Conservation (phyloP, 2,888 invertebrate species). For the Spisula solida region DNA sequence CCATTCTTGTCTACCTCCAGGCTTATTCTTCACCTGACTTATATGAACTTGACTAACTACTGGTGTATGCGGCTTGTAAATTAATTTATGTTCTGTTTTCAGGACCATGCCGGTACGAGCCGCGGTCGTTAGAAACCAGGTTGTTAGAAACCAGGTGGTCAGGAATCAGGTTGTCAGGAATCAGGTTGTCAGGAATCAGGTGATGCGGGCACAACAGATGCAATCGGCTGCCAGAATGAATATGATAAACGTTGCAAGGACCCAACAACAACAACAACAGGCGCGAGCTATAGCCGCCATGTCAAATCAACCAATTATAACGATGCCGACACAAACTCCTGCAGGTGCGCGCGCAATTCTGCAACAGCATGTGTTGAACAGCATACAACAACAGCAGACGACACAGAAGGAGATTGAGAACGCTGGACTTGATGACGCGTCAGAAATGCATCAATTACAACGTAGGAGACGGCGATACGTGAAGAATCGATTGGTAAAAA, state of each 20-base stretch:
- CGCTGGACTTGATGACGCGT: constrained; percentile 34
- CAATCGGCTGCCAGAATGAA: constrained; percentile 33
- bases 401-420: constrained; percentile 18
- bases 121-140: constrained; percentile 36
- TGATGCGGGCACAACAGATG: constrained; percentile 33
- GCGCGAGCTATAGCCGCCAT: not conserved
- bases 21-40: no score
- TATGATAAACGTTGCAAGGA: constrained; percentile 33
- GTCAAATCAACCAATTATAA: not conserved
- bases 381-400: constrained; percentile 24
- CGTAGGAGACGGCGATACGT: constrained; percentile 13
- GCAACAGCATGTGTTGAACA: not conserved
- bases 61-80: no score
- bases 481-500: not conserved
- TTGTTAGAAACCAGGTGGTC: constrained; percentile 27
- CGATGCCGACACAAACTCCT: not conserved
- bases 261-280: constrained; percentile 27
- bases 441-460: constrained; percentile 9
- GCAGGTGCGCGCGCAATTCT: not conserved
- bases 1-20: no score
- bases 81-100: no score
- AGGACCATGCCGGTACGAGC: constrained; percentile 6
- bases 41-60: no score
- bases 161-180: constrained; percentile 13
- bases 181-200: constrained; percentile 10